phyloP scores from a whole-genome alignment of 2,888 invertebrate genomes.

The Mellilla xanthometata region DNA sequence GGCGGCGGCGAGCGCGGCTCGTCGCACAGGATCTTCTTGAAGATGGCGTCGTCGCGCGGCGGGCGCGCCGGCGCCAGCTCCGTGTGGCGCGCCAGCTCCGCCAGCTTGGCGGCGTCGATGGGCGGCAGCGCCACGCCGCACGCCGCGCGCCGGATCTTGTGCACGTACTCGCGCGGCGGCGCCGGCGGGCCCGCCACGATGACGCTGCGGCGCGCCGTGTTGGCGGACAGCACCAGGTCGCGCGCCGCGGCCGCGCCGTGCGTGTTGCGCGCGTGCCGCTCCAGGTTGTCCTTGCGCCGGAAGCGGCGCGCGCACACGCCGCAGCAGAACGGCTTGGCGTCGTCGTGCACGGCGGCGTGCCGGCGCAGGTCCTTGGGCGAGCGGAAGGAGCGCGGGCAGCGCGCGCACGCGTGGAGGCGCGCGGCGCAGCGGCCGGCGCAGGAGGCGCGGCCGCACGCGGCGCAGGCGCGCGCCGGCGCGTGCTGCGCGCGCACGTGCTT shows the following conservation, averaged over 20 bases:
- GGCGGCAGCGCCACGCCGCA: slow-evolving; percentile 54
- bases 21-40: slow-evolving; percentile 71
- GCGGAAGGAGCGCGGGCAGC: slow-evolving; percentile 86
- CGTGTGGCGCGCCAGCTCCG: slow-evolving; percentile 50
- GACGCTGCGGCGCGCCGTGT: slow-evolving; percentile 72
- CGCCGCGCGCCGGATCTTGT: slow-evolving; percentile 71
- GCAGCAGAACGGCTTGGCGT: slow-evolving; percentile 85
- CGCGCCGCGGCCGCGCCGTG: slow-evolving; percentile 77
- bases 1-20: slow-evolving; percentile 43
- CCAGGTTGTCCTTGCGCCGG: slow-evolving; percentile 89
- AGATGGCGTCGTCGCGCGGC: slow-evolving; percentile 66
- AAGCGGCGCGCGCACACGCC: slow-evolving; percentile 83
- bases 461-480: slow-evolving; percentile 35
- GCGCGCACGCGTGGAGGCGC: slow-evolving; percentile 83
- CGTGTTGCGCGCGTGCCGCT: slow-evolving; percentile 89
- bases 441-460: too few relatives aligned
- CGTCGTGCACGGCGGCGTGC: slow-evolving; percentile 88
- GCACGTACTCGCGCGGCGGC: slow-evolving; percentile 62
- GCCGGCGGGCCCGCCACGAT: slow-evolving; percentile 68
- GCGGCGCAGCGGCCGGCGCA: too few relatives aligned
- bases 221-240: slow-evolving; percentile 62
- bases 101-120: slow-evolving; percentile 65
- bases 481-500: slow-evolving; percentile 72
- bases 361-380: slow-evolving; percentile 86
- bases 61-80: slow-evolving; percentile 56